Evolutionary conservation across 2,797 vertebrate species (phyloP).

Genomic region (Dermochelys coriacea): DNA sequence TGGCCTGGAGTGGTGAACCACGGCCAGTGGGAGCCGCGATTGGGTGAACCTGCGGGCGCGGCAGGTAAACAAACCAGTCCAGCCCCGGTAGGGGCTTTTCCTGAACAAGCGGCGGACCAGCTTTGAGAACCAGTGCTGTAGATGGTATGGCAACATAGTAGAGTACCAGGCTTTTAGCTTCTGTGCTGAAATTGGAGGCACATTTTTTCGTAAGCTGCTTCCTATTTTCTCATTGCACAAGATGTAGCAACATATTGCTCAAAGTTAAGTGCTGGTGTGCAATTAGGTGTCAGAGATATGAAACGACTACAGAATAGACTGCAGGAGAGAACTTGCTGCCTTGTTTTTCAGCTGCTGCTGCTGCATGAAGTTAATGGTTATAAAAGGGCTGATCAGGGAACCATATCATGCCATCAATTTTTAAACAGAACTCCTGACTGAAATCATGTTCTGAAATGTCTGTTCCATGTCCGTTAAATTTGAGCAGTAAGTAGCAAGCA

Average conservation of each 20-base stretch:
- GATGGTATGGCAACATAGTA: neutral
- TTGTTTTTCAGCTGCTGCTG: neutral
- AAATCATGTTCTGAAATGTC: neutral
- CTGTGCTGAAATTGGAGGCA: neutral
- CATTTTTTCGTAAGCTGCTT: neutral
- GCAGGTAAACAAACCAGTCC: too few relatives aligned
- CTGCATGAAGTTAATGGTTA: neutral
- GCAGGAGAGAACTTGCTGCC: neutral
- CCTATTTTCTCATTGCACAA: neutral
- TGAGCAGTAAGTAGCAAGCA: neutral
- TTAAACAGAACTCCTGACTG: neutral
- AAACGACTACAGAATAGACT: neutral
- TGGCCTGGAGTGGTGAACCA: too few relatives aligned
- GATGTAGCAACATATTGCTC: neutral
- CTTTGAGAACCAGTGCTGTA: neutral
- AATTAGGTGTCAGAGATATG: neutral
- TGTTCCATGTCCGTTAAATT: neutral
- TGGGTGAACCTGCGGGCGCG: too few relatives aligned
- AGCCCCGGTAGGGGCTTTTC: too few relatives aligned
- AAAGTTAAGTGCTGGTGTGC: neutral
- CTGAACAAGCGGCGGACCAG: too few relatives aligned
- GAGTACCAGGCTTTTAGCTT: neutral
- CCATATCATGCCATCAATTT: neutral
- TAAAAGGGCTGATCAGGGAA: neutral
- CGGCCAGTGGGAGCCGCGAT: too few relatives aligned